A percentile compares a stretch with the other conserved stretches of the same genome.
Conservation (phyloP, 2,797 vertebrate genomes). For the Synaphobranchus kaupii region DNA sequence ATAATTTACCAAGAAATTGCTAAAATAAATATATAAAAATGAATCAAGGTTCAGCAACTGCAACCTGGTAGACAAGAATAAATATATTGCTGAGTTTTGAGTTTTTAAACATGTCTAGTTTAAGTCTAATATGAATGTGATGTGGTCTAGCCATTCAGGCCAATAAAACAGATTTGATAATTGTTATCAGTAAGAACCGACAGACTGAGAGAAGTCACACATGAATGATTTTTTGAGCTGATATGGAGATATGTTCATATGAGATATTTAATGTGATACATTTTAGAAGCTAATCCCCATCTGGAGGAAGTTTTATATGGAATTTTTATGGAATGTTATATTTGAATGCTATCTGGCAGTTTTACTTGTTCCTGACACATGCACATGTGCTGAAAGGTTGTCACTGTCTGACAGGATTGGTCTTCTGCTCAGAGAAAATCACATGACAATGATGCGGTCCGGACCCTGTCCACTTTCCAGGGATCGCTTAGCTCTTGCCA, state of each 20-base stretch:
- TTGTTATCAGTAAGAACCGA: background rate
- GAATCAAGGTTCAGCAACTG: background rate
- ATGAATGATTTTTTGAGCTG: background rate
- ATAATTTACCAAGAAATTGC: slow-evolving; percentile 23
- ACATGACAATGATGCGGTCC: background rate
- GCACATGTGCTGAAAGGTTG: background rate
- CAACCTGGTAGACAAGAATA: background rate
- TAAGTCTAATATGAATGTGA: background rate
- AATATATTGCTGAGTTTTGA: slow-evolving; percentile 10
- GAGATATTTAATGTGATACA: background rate
- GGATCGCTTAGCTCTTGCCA: background rate
- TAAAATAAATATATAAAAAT: slow-evolving; percentile 9
- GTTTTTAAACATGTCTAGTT: background rate
- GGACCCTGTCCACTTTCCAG: background rate
- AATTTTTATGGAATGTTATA: background rate
- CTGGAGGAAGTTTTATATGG: background rate
- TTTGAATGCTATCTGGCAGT: slow-evolving; percentile 8
- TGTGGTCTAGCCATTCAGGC: background rate
- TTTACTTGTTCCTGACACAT: background rate
- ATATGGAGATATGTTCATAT: background rate
- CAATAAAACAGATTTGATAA: background rate
- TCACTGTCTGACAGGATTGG: background rate
- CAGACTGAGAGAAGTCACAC: background rate
- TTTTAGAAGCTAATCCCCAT: background rate
- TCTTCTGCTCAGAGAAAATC: background rate